A percentile compares a stretch with the other conserved stretches of the same genome.
Conservation (phyloP, 2,888 invertebrate genomes). For the Orthosia incerta region DNA sequence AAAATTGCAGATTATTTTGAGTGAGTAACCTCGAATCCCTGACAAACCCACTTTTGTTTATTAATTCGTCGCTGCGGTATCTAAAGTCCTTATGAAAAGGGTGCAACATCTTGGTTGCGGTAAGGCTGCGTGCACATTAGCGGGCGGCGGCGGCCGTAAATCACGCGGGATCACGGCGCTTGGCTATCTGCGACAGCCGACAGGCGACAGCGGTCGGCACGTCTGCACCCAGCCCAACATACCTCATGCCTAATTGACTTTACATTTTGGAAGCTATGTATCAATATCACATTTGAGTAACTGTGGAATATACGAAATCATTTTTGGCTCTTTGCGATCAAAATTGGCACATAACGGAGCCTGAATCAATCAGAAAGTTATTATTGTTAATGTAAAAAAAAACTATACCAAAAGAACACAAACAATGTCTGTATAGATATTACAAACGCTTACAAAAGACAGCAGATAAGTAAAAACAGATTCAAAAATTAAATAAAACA, state of each 20-base stretch:
- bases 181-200: constrained; percentile 79
- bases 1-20: constrained; percentile 27
- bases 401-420: constrained; percentile 10
- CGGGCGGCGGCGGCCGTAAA: constrained; percentile 76
- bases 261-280: constrained; percentile 31
- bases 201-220: constrained; percentile 61
- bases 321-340: neutral
- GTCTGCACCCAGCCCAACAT: constrained; percentile 27
- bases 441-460: constrained; percentile 55
- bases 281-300: neutral
- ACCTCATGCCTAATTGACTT: constrained; percentile 65
- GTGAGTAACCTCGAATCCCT: constrained; percentile 17
- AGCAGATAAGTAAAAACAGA: constrained; percentile 72
- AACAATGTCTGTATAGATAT: constrained; percentile 37
- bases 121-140: constrained; percentile 77
- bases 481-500: constrained; percentile 86
- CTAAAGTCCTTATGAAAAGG: constrained; percentile 66
- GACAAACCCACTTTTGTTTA: constrained; percentile 53
- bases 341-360: neutral
- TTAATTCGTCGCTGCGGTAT: constrained; percentile 59
- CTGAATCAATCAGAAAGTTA: neutral
- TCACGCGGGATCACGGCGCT: constrained; percentile 81
- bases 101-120: constrained; percentile 67
- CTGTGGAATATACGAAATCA: neutral
- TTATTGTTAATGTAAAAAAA: neutral